Evolutionary conservation across 2,797 vertebrate species (phyloP), one percentile per base, ranked within the genome.

Genomic region (Semaprochilodus insignis): DNA sequence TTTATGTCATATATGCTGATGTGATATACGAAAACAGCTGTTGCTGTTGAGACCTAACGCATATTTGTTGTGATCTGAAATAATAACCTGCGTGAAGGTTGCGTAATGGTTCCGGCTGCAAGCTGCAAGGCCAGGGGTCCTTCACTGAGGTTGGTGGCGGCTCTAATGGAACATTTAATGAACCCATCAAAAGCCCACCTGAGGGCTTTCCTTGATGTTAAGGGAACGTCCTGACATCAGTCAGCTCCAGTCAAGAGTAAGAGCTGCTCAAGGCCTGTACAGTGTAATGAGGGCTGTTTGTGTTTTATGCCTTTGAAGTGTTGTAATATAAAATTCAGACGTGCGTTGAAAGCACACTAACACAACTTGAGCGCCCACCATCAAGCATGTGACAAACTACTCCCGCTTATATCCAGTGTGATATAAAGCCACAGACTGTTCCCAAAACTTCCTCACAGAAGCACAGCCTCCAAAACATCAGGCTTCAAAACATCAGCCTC

Each of bases 101-200:
- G 52, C 10, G 16, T 73, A 80, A 80, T 23, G 44, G 21, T 40
- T 44, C 59, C 14, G 6, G 25, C 69, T 63, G 27, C 62, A 67
- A 36, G 54, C 51, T 17, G 25, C 59, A 63, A 67, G 65, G 65
- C 40, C 65, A 16, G 6, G 31, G 34, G 31, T 67, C 31, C 17
- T 40, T 67, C 0, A 3, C 8, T 34, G 59, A 52, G 71, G 31
- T 63, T 5, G 4, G 36, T 71, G 57, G 71, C 57, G 21, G 59
- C 8, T 73, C 70, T 80, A 80, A 73, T 73, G 78, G 69, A 80
- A 71, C 78, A 74, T 80, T 80, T 62, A 80, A 80, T 73, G 70
- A 80, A 36, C 23, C 70, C 59, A 80, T 73, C 70, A 65, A 14
- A 74, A 66, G 36, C 48, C 62, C 71, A 81, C 71, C 79, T 81